A percentile compares a stretch with the other conserved stretches of the same genome.
Evolutionary conservation across 2,888 invertebrate species (phyloP).

Genomic region (Drosophila subsilvestris): DNA sequence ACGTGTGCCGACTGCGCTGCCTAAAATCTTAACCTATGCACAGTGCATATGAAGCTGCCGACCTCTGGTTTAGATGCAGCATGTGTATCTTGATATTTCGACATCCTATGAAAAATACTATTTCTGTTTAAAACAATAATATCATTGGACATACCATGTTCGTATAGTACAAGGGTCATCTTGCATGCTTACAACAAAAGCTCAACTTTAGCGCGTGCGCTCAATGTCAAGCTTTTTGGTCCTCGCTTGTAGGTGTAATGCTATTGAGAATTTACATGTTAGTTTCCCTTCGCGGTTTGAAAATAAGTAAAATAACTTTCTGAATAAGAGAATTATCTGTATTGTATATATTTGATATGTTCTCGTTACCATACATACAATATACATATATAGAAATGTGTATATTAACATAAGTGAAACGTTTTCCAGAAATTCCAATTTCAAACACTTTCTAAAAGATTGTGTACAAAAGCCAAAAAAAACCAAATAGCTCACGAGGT

Average conservation of each 20-base stretch:
- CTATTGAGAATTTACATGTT: conserved; percentile 50
- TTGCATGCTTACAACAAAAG: conserved; percentile 65
- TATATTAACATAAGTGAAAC: conserved; percentile 18
- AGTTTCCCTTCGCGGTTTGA: conserved; percentile 54
- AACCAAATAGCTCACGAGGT: not conserved
- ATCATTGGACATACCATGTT: not conserved
- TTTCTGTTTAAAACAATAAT: not conserved
- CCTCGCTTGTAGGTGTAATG: conserved; percentile 59
- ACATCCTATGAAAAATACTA: too few species aligned
- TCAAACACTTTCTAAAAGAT: not conserved
- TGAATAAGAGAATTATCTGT: conserved; percentile 2
- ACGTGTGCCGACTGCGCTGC: too few species aligned
- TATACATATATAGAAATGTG: conserved; percentile 2
- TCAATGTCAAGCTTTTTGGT: conserved; percentile 47
- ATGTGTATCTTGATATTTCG: too few species aligned
- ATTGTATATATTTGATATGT: not conserved
- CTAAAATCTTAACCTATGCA: too few species aligned
- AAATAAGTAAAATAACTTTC: conserved; percentile 52
- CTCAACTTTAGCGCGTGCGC: conserved; percentile 58
- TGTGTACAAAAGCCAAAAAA: not conserved
- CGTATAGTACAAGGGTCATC: conserved; percentile 55
- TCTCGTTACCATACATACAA: too few species aligned
- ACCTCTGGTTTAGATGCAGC: too few species aligned
- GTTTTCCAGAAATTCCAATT: not conserved
- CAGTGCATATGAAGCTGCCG: too few species aligned